Evolutionary conservation across 2,797 vertebrate genomes (phyloP), one percentile per base, ranked within the genome.

Genomic region (Sternarchorhynchus goeldii): DNA sequence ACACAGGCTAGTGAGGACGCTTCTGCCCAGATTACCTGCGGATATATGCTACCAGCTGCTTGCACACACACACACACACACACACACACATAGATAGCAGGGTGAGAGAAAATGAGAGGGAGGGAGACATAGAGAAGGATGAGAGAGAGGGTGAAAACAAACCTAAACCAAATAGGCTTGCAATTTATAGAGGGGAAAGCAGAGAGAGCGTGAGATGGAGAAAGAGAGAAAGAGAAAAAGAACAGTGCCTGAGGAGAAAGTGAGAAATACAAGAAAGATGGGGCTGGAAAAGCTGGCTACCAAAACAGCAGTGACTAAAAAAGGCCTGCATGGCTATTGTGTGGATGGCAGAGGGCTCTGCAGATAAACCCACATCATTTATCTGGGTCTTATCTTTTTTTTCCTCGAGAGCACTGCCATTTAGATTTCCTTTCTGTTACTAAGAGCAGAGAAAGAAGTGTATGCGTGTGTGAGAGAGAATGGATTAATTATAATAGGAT

Each of bases 11-110:
- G 76, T 45, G 91, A 90, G 91, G 89, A 90, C 88, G 90, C 89
- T 92, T 92, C 77, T 91, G 90, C 87, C 89, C 89, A 93, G 92
- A 93, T 92, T 93, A 93, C 92, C 92, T 93, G 92, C 88, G 93
- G 93, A 93, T 91, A 94, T 93, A 91, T 86, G 86, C 90, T 90
- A 90, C 91, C 90, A 92, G 89, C 91, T 86, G 88, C 87, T 89
- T 86, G 86, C 87, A 87, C 70, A 76, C 79, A 68, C 58, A 64
- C 66, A 80, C 83, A 80, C 84, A 83, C 81, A 85, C 76, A 84
- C 60, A 82, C n/a, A 75, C 76, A 66, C 63, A 80, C 32, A 81
- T 7, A 75, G 18, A 83, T 64, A 64, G 34, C 68, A 84, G 83
- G 85, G 87, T 84, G 82, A 87, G 84, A 86, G 83, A 82, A 79